These are phyloP conservation scores for Drosophila serrata DNA, from an alignment of 1,140 invertebrate species.

Conservation along the genomic window DNA sequence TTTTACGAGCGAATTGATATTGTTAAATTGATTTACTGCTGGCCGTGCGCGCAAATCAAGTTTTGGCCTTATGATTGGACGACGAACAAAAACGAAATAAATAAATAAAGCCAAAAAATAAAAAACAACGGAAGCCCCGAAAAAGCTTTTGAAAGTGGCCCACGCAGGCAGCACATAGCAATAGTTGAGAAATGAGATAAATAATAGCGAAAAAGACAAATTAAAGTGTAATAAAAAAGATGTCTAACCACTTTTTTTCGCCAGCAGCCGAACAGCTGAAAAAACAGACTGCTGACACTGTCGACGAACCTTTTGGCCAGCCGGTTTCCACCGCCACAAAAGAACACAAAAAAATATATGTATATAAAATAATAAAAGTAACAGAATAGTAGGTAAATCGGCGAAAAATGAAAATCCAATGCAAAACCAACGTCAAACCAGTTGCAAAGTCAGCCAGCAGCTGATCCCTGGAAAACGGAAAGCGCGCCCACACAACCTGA, in stretches of 20 bases:
- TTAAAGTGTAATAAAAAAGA: slow-evolving; percentile 80
- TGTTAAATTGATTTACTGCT: slow-evolving; percentile 69
- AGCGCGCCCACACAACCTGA: slow-evolving; percentile 65
- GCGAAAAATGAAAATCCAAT: slow-evolving; percentile 21
- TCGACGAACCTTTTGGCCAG: slow-evolving; percentile 71
- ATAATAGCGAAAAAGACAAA: slow-evolving; percentile 71
- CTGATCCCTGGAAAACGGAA: slow-evolving; percentile 57
- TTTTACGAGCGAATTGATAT: slow-evolving; percentile 46
- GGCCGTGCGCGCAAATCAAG: slow-evolving; percentile 58
- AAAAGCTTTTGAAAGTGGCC: slow-evolving; percentile 69
- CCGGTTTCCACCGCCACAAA: slow-evolving; percentile 59
- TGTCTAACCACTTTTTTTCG: slow-evolving; percentile 74
- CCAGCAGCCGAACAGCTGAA: slow-evolving; percentile 71
- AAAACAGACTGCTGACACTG: slow-evolving; percentile 61
- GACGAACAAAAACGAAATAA: slow-evolving; percentile 28
- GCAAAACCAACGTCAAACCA: slow-evolving; percentile 37
- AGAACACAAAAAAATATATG: slow-evolving; percentile 35
- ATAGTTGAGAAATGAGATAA: slow-evolving; percentile 68
- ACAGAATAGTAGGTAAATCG: slow-evolving; percentile 10
- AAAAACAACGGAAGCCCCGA: slow-evolving; percentile 32
- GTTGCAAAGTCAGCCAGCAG: slow-evolving; percentile 72
- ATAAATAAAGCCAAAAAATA: slow-evolving; percentile 35
- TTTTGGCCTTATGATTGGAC: slow-evolving; percentile 47
- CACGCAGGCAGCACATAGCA: slow-evolving; percentile 73
- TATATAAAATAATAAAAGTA: slow-evolving; percentile 32